A percentile compares a stretch with the other conserved stretches of the same genome.
phyloP scores from a whole-genome alignment of 2,113 vertebrate genomes.

The Craseonycteris thonglongyai region DNA sequence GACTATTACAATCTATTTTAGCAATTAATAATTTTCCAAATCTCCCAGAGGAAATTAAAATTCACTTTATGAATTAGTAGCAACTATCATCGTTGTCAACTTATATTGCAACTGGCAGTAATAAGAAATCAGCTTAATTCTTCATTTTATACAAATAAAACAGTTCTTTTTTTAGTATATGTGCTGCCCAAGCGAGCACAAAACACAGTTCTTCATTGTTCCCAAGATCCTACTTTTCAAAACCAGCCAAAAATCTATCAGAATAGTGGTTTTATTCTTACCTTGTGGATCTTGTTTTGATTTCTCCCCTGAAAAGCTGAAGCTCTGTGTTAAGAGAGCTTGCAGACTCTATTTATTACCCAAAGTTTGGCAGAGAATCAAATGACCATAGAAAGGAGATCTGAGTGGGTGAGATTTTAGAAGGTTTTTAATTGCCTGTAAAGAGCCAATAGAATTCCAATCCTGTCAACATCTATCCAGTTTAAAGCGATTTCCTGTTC shows the following conservation, averaged over 20 bases:
- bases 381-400: not conserved
- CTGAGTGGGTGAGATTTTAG: not conserved
- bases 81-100: not conserved
- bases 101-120: not conserved
- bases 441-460: not conserved
- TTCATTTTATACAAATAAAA: slow-evolving; percentile 40
- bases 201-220: not conserved
- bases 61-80: not conserved
- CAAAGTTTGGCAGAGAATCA: slow-evolving; percentile 56
- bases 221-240: not conserved
- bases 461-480: not conserved
- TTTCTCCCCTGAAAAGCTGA: not conserved
- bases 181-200: too few relatives aligned
- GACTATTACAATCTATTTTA: not conserved
- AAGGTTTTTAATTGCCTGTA: not conserved
- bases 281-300: slow-evolving; percentile 29
- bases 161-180: too few relatives aligned
- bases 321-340: not conserved
- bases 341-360: slow-evolving; percentile 37
- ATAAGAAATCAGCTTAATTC: not conserved
- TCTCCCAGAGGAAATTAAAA: not conserved
- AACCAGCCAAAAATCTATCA: not conserved
- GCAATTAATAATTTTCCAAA: slow-evolving; percentile 20
- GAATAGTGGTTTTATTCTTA: slow-evolving; percentile 33
- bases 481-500: not conserved